Evolutionary conservation across 2,113 vertebrate genomes (phyloP).

Genomic region (Morone saxatilis): DNA sequence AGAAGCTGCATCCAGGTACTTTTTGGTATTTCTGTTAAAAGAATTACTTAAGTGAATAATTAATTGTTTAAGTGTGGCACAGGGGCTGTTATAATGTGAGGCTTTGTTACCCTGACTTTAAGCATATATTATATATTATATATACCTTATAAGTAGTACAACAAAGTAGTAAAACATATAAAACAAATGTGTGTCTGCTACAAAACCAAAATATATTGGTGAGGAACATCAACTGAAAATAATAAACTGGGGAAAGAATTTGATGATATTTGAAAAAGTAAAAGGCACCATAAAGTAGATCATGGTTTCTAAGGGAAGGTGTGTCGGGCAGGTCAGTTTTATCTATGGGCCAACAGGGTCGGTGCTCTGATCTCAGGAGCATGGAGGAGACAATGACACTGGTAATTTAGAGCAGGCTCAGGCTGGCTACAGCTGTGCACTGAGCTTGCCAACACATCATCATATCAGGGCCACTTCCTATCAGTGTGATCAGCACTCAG

Average conservation of each 20-base stretch:
- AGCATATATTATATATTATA: neutral
- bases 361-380: slow-evolving; percentile 41
- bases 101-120: neutral
- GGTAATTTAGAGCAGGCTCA: slow-evolving; percentile 51
- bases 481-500: slow-evolving; percentile 56
- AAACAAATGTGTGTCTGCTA: neutral
- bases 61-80: neutral
- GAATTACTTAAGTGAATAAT: neutral
- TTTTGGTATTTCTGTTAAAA: neutral
- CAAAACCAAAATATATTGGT: neutral
- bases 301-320: neutral
- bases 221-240: neutral
- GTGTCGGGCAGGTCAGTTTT: slow-evolving; percentile 11
- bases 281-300: neutral
- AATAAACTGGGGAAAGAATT: neutral
- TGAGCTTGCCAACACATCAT: slow-evolving; percentile 60
- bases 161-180: neutral
- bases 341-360: slow-evolving; percentile 39
- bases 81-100: neutral
- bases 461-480: slow-evolving; percentile 58
- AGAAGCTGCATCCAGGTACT: neutral
- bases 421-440: slow-evolving; percentile 55
- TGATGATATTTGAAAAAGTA: neutral
- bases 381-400: slow-evolving; percentile 37
- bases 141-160: neutral